These are phyloP conservation scores for Emmelina monodactyla DNA, from an alignment of 2,888 invertebrate genomes.

Conservation along the genomic window DNA sequence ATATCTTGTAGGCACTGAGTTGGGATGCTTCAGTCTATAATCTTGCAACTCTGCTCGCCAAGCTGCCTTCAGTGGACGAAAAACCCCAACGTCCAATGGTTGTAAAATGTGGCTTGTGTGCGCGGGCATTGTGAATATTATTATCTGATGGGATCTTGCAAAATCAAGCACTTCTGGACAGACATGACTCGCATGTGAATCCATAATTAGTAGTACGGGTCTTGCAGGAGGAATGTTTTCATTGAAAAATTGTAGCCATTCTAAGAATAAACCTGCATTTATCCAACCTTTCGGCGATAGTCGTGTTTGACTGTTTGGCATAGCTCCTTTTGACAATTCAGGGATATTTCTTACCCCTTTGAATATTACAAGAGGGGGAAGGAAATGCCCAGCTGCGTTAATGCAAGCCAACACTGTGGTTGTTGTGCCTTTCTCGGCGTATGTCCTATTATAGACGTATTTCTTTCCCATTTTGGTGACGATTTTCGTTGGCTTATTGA, in stretches of 20 bases:
- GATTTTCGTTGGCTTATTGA: constrained; percentile 13
- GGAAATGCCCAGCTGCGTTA: constrained; percentile 6
- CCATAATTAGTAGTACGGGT: constrained; percentile 9
- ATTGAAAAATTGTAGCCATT: neutral
- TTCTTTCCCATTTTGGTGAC: constrained; percentile 14
- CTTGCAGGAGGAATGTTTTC: constrained; percentile 6
- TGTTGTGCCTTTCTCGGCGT: constrained; percentile 16
- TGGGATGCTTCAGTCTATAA: constrained; percentile 9
- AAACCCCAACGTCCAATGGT: constrained; percentile 1
- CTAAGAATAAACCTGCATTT: constrained; percentile 2
- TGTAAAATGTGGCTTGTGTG: constrained; percentile 7
- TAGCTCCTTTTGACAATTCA: constrained; percentile 7
- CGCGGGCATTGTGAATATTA: constrained; percentile 9
- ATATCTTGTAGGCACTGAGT: constrained; percentile 9
- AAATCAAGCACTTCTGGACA: constrained; percentile 5
- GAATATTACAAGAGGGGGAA: constrained; percentile 6
- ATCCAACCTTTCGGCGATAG: constrained; percentile 10
- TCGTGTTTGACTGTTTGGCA: constrained; percentile 10
- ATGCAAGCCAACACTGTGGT: constrained; percentile 14
- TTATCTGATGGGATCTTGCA: constrained; percentile 7
- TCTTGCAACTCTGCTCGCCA: constrained; percentile 12
- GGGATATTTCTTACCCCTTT: constrained; percentile 12
- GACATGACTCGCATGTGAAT: constrained; percentile 10
- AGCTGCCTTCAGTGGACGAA: constrained; percentile 11
- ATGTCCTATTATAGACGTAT: constrained; percentile 13